These are phyloP conservation scores for Astur gentilis DNA, from an alignment of 2,113 vertebrate genomes.

Conservation along the genomic window DNA sequence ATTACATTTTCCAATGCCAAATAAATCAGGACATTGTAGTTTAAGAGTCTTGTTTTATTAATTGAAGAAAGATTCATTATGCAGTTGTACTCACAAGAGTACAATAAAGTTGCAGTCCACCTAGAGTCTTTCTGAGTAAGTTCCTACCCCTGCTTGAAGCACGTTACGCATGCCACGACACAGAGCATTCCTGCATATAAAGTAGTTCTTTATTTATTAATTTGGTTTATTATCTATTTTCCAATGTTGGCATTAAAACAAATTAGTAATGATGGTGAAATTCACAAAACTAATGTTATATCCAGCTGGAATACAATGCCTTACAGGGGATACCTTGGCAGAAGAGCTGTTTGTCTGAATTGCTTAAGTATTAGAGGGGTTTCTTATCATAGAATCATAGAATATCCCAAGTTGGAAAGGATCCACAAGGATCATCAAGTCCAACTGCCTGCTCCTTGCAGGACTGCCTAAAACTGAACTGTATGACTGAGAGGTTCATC, in stretches of 20 bases:
- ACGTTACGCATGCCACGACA: background rate
- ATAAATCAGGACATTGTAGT: background rate
- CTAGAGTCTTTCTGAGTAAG: background rate
- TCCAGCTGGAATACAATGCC: background rate
- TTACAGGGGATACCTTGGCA: background rate
- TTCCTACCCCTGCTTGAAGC: background rate
- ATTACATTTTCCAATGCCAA: background rate
- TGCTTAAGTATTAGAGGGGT: rapidly evolving
- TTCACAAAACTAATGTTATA: background rate
- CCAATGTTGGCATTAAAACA: background rate
- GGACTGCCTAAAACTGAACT: background rate
- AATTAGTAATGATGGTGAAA: background rate
- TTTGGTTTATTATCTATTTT: background rate
- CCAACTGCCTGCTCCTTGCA: background rate
- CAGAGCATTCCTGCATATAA: background rate
- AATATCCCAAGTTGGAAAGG: background rate
- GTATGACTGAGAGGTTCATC: rapidly evolving
- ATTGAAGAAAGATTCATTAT: slow-evolving; percentile 18
- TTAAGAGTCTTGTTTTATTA: background rate
- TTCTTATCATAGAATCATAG: background rate
- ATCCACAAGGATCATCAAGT: rapidly evolving
- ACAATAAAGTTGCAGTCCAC: background rate
- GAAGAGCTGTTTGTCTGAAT: background rate
- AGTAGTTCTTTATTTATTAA: background rate
- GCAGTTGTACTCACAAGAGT: background rate